A percentile compares a stretch with the other conserved stretches of the same genome.
phyloP scores from a whole-genome alignment of 2,888 invertebrate genomes.

The Heliconius aoede region DNA sequence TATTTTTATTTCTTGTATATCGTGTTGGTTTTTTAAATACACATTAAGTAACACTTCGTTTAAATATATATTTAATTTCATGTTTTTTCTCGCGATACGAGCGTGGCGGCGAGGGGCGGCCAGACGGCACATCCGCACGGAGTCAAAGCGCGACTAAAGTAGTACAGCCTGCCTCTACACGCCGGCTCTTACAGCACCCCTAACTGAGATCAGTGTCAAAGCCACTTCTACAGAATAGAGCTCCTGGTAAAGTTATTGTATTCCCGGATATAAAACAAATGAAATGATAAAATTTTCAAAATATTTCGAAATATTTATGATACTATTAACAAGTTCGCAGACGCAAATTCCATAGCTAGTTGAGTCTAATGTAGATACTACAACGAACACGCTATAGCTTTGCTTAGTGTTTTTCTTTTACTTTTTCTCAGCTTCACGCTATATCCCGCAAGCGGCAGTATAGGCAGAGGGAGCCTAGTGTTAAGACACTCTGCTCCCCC shows the following conservation, averaged over 20 bases:
- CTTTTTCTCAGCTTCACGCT: no score
- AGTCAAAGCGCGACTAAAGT: conserved; percentile 41
- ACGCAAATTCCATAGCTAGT: no score
- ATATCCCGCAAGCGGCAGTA: no score
- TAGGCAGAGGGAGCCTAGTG: no score
- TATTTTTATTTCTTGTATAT: neutral
- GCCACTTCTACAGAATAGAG: neutral
- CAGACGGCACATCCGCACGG: conserved; percentile 28
- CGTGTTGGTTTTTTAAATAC: neutral
- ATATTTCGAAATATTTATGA: neutral
- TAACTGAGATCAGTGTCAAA: conserved; percentile 29
- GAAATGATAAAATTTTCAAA: neutral
- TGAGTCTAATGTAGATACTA: no score
- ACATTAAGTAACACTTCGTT: neutral
- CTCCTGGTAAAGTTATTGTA: neutral
- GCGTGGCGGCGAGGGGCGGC: neutral
- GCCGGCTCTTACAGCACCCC: neutral
- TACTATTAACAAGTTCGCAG: no score
- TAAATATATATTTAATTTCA: conserved; percentile 16
- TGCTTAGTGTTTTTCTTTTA: no score
- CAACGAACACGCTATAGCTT: no score
- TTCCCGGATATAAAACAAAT: neutral
- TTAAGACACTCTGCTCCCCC: no score
- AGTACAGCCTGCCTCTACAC: neutral
- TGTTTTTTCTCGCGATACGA: conserved; percentile 14